Percentiles rank a stretch among this genome's conserved stretches.
These are phyloP conservation scores for Xylophagus ater DNA, from an alignment of 2,888 invertebrate species.

Conservation along the genomic window DNA sequence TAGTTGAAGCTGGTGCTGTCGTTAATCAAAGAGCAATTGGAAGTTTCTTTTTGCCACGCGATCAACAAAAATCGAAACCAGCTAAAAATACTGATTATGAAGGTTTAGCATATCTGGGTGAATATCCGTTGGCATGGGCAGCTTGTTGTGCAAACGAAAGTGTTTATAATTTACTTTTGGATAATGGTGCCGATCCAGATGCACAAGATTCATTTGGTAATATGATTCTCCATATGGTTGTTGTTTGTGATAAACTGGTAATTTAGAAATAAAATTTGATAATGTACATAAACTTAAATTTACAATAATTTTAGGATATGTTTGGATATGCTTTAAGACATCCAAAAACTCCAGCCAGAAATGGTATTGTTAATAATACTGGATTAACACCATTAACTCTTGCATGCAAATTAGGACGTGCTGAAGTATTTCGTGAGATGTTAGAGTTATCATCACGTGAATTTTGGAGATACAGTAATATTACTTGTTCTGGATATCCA, in stretches of 20 bases:
- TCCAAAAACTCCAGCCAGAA: slow-evolving; percentile 84
- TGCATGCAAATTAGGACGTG: slow-evolving; percentile 91
- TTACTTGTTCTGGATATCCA: slow-evolving; percentile 96
- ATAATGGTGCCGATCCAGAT: slow-evolving; percentile 89
- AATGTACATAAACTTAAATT: too few species aligned
- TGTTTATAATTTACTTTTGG: slow-evolving; percentile 88
- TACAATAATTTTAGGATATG: slow-evolving; percentile 69
- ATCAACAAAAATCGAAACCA: slow-evolving; percentile 74
- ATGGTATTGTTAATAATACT: slow-evolving; percentile 77
- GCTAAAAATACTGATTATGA: slow-evolving; percentile 84
- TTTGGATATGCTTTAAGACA: slow-evolving; percentile 95
- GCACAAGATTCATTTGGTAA: slow-evolving; percentile 95
- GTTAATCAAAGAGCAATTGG: slow-evolving; percentile 90
- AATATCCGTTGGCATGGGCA: slow-evolving; percentile 94
- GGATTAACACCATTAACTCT: slow-evolving; percentile 92
- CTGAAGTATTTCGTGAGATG: slow-evolving; percentile 96
- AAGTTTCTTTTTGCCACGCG: slow-evolving; percentile 90
- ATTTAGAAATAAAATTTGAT: slow-evolving; percentile 25
- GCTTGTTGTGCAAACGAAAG: slow-evolving; percentile 96
- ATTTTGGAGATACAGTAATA: slow-evolving; percentile 98
- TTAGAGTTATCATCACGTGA: slow-evolving; percentile 88
- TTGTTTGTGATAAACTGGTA: slow-evolving; percentile 93
- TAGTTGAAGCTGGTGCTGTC: slow-evolving; percentile 85
- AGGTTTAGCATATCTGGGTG: slow-evolving; percentile 93
- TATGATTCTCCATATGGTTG: slow-evolving; percentile 99